Evolutionary conservation across 2,888 invertebrate species (phyloP), one percentile per base, ranked within the genome.

Genomic region (Chrysolina oricalcia): DNA sequence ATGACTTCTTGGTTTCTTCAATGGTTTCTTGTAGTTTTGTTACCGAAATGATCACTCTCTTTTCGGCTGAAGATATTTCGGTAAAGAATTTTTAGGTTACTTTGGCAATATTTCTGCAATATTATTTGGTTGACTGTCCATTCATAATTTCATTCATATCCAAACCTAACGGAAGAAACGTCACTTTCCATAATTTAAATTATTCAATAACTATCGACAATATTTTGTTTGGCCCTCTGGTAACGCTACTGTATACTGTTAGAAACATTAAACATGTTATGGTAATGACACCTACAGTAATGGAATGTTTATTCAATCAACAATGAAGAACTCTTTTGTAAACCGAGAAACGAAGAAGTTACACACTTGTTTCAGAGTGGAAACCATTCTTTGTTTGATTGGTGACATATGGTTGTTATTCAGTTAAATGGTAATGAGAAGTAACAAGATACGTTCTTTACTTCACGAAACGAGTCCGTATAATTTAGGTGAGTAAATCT

Each of bases 241-340:
- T 35, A 46, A 23, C 43, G 43, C 43, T 48, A 43, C 43, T 46
- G 23, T 17, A 66, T 19, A 66, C 23, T 43, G 46, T 19, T 66
- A 10, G 66, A 66, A 21, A 66, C 23, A 48, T 66, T 66, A 27
- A 59, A 59, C 59, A 27, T 59, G 59, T 59, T 59, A 59, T 59
- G 59, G 27, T 59, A 59, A 59, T 59, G 59, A 59, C 59, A 59
- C 59, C 66, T 43, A 15, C 21, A 66, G 50, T 50, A 11, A 67
- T 23, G 46, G 50, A 67, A 50, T 27, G 67, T 48, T 67, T 67
- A 67, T 67, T 67, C 46, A 67, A 67, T 67, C 48, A 67, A 67
- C 67, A 67, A 67, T 67, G 43, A 23, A 67, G 27, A 59, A 59
- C 5, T 23, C 23, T 67, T 67, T 48, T 67, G 67, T 67, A 67